Base-by-base conservation (phyloP, 2,888 invertebrate genomes). In the Mythimna albipuncta region DNA sequence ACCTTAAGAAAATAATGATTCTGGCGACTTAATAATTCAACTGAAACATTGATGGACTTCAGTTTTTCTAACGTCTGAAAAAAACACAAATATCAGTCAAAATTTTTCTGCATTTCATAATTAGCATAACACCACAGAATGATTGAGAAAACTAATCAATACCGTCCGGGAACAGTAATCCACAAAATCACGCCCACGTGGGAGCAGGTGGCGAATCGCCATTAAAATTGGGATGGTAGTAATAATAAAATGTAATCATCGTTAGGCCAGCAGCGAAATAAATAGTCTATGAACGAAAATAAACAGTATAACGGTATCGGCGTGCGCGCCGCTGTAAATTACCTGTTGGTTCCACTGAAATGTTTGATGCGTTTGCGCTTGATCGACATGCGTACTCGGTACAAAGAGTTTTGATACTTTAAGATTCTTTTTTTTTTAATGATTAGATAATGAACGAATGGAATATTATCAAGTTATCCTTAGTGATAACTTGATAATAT, bases 261-360 rank as follows among this genome's bases (percentile, higher is more conserved):
- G 89, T 86, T 80, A 82, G 77, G 72, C 74, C 61, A 73, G 75
- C 87, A 87, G 88, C 88, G 92, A 94, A 94, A 94, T 92, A 94
- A 94, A 94, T 93, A 94, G 90, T 61, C 41, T 91, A 90, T 89
- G 88, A 89, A 91, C 91, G 85, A 92, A 94, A 93, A 94, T 92
- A 94, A 95, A 94, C 93, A 92, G 41, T 83, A 90, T 83, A 85
- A 83, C 76, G 85, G 84, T 88, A 87, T 86, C 90, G 88, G 88
- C 91, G 91, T 83, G 91, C 84, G 85, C 85, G 86, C 90, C 87
- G 87, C 89, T 90, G 93, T 92, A 91, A 93, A 94, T 95, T 95
- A 95, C 95, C 95, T 95, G 95, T 94, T 93, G 93, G 93, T 92
- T 93, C 92, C 91, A 94, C 93, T 93, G 94, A 94, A 94, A 94